Base-by-base conservation (phyloP, 2,888 invertebrate genomes). In the Apeira syringaria region DNA sequence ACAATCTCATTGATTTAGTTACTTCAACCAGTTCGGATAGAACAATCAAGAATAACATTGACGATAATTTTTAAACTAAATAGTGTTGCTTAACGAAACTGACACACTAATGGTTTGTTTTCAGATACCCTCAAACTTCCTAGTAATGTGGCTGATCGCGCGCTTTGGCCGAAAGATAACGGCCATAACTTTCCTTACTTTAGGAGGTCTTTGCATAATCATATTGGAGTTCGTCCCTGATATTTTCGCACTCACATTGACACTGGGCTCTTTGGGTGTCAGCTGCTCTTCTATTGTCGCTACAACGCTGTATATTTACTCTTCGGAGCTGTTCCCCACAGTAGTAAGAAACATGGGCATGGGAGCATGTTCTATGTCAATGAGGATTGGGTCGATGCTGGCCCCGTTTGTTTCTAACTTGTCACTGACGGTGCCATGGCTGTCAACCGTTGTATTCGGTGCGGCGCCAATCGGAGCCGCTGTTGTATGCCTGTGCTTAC, bases 301-400 rank as follows among this genome's bases (percentile, higher is more conserved):
- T 56, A 93, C 95, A 0, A 94, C 95, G 1, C 94, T 95, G 5
- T 98, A 97, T 71, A 92, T 98, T 5, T 97, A 94, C 75, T 94
- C 95, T 0, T 95, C 96, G 0, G 98, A 98, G 74, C 71, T 97
- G 3, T 97, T 96, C 68, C 98, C 98, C 0, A 98, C 98, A 0
- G 94, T 96, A 0, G 94, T 97, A 0, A 91, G 98, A 7, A 97
- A 97, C 62, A 94, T 95, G 68, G 97, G 96, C 0, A 92, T 97
- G 68, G 97, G 98, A 0, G 91, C 94, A 0, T 94, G 95, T 34
- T 97, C 97, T 0, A 95, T 95, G 88, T 92, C 93, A 26, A 97
- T 97, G 39, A 91, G 97, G 50, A 72, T 97, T 8, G 98, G 97
- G 0, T 96, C 97, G 0, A 96, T 97, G 91, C 53, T 93, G 0